Conservation (phyloP, 2,797 vertebrate species). For the Amblyopsis hoosieri region DNA sequence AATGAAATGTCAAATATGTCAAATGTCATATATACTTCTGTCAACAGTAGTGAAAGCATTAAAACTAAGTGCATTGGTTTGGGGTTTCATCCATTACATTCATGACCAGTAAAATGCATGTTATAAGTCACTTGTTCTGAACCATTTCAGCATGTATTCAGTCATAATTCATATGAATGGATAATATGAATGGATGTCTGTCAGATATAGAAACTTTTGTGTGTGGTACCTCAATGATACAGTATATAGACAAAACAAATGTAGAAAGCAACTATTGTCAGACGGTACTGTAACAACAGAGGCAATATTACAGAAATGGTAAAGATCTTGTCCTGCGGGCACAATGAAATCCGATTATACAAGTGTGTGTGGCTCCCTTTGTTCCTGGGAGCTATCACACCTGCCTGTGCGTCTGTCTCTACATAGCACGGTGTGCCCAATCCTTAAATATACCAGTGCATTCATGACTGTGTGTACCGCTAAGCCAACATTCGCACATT, state of each 20-base stretch:
- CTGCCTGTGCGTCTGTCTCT: neutral
- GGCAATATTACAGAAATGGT: constrained; percentile 24
- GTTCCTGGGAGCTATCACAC: constrained; percentile 17
- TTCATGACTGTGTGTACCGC: constrained; percentile 1
- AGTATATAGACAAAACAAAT: neutral
- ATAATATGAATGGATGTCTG: no score
- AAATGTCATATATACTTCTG: no score
- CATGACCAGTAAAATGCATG: no score
- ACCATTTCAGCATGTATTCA: no score
- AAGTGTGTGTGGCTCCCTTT: constrained; percentile 17
- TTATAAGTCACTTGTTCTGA: no score
- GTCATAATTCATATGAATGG: no score
- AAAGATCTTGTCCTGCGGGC: constrained; percentile 4
- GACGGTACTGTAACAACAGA: constrained; percentile 16
- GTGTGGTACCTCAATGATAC: constrained; percentile 8
- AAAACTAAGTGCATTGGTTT: no score
- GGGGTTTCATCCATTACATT: no score
- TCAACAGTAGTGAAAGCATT: no score
- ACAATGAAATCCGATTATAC: constrained; percentile 36
- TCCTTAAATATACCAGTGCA: neutral
- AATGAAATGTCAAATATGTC: no score
- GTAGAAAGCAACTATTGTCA: constrained; percentile 18
- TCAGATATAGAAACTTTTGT: neutral
- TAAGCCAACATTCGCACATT: neutral
- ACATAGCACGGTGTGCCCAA: neutral